phyloP scores from a whole-genome alignment of 2,797 vertebrate species.

The Rhinogobio ventralis region DNA sequence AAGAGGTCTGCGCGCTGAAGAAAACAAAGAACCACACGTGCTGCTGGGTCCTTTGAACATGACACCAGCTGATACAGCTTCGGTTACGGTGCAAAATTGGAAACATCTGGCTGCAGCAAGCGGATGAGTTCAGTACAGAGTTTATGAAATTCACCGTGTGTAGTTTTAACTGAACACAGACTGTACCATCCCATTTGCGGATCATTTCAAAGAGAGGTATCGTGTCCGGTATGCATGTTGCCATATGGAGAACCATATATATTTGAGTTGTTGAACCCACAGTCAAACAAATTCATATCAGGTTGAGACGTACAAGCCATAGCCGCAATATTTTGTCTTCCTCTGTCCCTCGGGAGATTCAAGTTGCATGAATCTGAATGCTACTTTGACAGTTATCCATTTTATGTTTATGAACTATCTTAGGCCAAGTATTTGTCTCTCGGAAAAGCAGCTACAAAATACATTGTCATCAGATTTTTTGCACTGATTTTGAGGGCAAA shows the following conservation, averaged over 20 bases:
- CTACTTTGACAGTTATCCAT: constrained; percentile 46
- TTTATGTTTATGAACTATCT: constrained; percentile 44
- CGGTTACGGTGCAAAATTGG: constrained; percentile 68
- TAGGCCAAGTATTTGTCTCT: constrained; percentile 19
- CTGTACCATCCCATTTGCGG: constrained; percentile 36
- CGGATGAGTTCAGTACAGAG: constrained; percentile 47
- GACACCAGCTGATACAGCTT: constrained; percentile 72
- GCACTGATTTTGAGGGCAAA: constrained; percentile 6
- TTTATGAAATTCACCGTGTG: constrained; percentile 52
- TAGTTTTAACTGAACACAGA: constrained; percentile 49
- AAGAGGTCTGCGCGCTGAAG: constrained; percentile 62
- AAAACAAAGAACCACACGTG: constrained; percentile 60
- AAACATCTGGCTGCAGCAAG: constrained; percentile 70
- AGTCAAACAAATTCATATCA: constrained; percentile 49
- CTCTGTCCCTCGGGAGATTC: constrained; percentile 33
- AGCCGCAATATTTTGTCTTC: constrained; percentile 26
- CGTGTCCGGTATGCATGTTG: constrained; percentile 23
- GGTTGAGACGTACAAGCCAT: neutral
- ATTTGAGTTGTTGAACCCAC: constrained; percentile 43
- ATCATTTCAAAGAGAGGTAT: constrained; percentile 44
- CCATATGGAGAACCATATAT: constrained; percentile 35
- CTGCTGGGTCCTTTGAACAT: constrained; percentile 75
- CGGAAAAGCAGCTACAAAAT: constrained; percentile 25
- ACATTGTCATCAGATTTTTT: constrained; percentile 7
- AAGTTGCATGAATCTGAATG: no score